Base-by-base conservation (phyloP, 23 tunicate genomes). In the Clavelina lepadiformis region DNA sequence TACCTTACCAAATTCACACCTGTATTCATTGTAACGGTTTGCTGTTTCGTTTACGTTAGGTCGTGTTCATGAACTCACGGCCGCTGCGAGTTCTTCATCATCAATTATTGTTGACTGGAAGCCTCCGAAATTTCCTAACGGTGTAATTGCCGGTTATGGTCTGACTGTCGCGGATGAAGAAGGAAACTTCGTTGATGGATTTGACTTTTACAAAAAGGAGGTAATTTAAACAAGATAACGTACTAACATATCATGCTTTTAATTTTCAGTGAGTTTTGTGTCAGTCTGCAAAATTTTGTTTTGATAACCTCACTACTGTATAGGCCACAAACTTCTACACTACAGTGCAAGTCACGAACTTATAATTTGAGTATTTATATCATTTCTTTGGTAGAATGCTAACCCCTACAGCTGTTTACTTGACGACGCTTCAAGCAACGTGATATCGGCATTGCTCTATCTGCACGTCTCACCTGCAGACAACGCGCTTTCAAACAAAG, bases 111-210 rank as follows among this genome's bases (percentile, higher is more conserved):
- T 76, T 6, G 30, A 73, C 0, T 76, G 82, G 82, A 34, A 67
- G 18, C 60, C 73, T 22, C 82, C 82, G 11, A 23, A 37, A 4
- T 13, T 20, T 23, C 74, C 74, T 20, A 76, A 76, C 35, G 82
- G 82, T 7, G 54, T 25, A 18, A 76, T 76, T 20, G 13, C 33
- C 25, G 3, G 20, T 26, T 76, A 76, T 38, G 11, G 8, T 20
- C 35, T 76, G 21, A 3, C 61, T 24, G 80, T 74, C n/a, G 28
- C 28, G 15, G 73, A 52, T 26, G 35, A 32, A 3, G 46, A 24
- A 7, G 65, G 50, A 34, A 18, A 7, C 4, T 11, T 63, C 11
- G 21, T 63, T 3, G 69, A 35, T 63, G 21, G 6, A 8, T 35
- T 63, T 8, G 69, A 63, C n/a, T 37, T 63, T 7, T 35, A 22